Evolutionary conservation across 2,888 invertebrate species (phyloP), one percentile per base, ranked within the genome.

Genomic region (Cephus pulcher): DNA sequence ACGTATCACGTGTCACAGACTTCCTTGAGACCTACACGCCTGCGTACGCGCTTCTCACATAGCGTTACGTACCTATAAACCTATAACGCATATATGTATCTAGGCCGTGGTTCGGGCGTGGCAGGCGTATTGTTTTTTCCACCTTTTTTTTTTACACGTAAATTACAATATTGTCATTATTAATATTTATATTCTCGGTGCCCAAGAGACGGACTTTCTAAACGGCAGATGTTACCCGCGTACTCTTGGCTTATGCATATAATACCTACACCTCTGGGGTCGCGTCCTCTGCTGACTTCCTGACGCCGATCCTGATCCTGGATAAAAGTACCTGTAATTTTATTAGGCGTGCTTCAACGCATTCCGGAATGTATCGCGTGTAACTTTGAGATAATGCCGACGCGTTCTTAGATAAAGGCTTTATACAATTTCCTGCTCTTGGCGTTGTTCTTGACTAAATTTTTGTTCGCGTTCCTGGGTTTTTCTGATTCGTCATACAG

Each of bases 131-230:
- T 88, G 88, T 88, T 85, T 84, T 84, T 56, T 56, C 56, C 56
- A 56, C 23, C 15, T 56, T 56, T 56, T 56, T 40, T 40, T 56
- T 23, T 56, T 23, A 15, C 23, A 56, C 80, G 82, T 32, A 86
- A 85, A 86, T 88, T 86, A 87, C 84, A 84, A 87, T 88, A 87
- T 87, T 83, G 85, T 84, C 82, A 85, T 86, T 88, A 87, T 87
- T 87, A 87, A 87, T 87, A 87, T 87, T 87, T 87, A 87, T 87
- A 84, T 35, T 56, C 23, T 33, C 74, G 33, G 32, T 34, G 33
- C 71, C 71, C 33, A 33, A 23, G 71, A 71, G 75, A 70, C 75
- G 40, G 75, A 75, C 78, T 78, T 78, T 78, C 78, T 78, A 76
- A 78, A 78, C 40, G 76, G 37, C 74, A 74, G 34, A 69, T 73